phyloP scores from a whole-genome alignment of 2,888 invertebrate genomes.

The Agelastica alni region DNA sequence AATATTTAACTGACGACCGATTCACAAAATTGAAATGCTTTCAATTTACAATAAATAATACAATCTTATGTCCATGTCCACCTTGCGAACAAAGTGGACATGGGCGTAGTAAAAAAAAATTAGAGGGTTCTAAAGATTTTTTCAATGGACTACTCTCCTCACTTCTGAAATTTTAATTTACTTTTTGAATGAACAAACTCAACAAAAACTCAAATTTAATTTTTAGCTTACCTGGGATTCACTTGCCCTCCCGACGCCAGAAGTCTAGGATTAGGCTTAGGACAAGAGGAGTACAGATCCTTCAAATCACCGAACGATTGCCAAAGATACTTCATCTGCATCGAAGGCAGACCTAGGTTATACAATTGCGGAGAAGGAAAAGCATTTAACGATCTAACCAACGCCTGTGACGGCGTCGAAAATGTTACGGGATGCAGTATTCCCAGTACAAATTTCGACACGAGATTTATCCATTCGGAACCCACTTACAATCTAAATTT shows the following conservation, averaged over 20 bases:
- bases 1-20: no score
- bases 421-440: constrained; percentile 74
- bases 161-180: no score
- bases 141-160: no score
- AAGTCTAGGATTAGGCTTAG: constrained; percentile 56
- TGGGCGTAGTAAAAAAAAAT: no score
- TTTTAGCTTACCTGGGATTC: constrained; percentile 76
- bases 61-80: no score
- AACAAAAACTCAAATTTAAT: no score
- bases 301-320: constrained; percentile 66
- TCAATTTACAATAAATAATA: no score
- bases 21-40: no score
- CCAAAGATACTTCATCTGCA: constrained; percentile 79
- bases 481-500: not conserved
- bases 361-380: constrained; percentile 76
- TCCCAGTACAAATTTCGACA: constrained; percentile 29
- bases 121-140: no score
- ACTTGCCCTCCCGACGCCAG: constrained; percentile 70
- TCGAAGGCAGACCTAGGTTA: constrained; percentile 70
- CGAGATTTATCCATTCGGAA: not conserved
- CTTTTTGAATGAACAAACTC: no score
- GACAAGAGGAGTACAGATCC: constrained; percentile 58
- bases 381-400: constrained; percentile 76
- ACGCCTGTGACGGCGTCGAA: constrained; percentile 75
- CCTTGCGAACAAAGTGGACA: no score